These are phyloP conservation scores for Popillia japonica DNA, from an alignment of 1,140 invertebrate species.

Conservation along the genomic window DNA sequence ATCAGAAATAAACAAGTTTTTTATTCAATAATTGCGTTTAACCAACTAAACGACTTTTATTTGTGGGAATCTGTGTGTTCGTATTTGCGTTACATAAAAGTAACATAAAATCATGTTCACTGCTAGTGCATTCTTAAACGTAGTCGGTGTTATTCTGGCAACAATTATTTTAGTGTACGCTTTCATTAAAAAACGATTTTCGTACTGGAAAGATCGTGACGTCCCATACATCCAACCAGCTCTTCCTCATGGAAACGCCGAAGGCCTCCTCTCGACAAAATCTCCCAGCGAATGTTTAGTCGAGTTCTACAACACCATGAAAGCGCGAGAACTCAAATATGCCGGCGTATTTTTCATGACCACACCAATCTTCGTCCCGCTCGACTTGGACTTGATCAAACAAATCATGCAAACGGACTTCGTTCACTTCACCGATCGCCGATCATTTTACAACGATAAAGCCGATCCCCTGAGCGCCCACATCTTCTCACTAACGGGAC, in stretches of 20 bases:
- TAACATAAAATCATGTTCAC: too few species aligned
- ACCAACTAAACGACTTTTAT: too few species aligned
- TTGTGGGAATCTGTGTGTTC: too few species aligned
- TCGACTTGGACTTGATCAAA: slow-evolving; percentile 64
- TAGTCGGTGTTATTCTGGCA: not conserved
- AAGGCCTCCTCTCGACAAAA: slow-evolving; percentile 50
- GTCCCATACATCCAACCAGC: slow-evolving; percentile 20
- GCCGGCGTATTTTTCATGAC: not conserved
- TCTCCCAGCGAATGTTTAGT: slow-evolving; percentile 52
- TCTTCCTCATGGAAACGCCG: slow-evolving; percentile 41
- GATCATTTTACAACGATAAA: slow-evolving; percentile 56
- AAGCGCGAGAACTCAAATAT: slow-evolving; percentile 48
- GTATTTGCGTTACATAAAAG: too few species aligned
- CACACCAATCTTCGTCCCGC: not conserved
- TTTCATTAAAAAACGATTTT: slow-evolving; percentile 14
- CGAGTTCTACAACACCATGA: slow-evolving; percentile 48
- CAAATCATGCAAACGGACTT: slow-evolving; percentile 64
- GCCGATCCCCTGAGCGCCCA: slow-evolving; percentile 61
- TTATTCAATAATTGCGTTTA: too few species aligned
- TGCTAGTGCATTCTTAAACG: not conserved
- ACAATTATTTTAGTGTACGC: not conserved
- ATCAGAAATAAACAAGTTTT: too few species aligned
- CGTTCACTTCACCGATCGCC: slow-evolving; percentile 60
- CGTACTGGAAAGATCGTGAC: slow-evolving; percentile 40
- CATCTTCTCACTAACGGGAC: slow-evolving; percentile 59